Evolutionary conservation across 1,140 invertebrate species (phyloP), one percentile per base, ranked within the genome.

Genomic region (Ceratina japonica): DNA sequence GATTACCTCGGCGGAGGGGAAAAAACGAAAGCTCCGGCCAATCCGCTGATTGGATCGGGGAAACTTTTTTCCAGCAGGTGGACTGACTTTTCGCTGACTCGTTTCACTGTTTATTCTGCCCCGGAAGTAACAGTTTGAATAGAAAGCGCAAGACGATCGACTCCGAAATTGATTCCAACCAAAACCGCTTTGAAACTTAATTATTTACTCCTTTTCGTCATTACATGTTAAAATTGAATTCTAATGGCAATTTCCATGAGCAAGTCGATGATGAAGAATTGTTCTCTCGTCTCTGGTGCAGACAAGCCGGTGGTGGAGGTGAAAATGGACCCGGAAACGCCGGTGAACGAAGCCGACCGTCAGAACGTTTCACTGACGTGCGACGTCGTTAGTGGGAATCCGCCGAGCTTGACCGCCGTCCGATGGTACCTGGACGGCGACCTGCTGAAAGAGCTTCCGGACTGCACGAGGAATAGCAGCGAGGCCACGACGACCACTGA

Each of bases 351-450:
- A 85, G 94, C 94, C n/a, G 96, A 96, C 70, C 94, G 95, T 75
- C 93, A 94, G 51, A 97, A 97, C 90, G 96, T 98, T 24, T 97
- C 96, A 0, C 92, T 98, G 22, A 94, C 94, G 51, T 98, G 97
- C 87, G 95, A 97, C 76, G 95, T 97, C 24, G 92, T 94, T 8
- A 92, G 93, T 24, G 96, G 95, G 16, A 96, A 95, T 92, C 96
- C 95, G 1, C 90, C 92, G 7, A 92, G 93, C 86, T 90, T 95
- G 86, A 93, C 94, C 80, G 94, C 95, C 74, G 96, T 96, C 72
- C 93, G 94, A 73, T 97, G 97, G 97, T 98, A 96, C 88, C 93
- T 97, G 80, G 96, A 97, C 84, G 96, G 95, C 4, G 95, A 96
- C 66, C 89, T 97, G 52, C 93, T 98, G 58, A 97, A 97, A 87